Conservation (phyloP, 2,113 vertebrate species). For the Nipponia nippon region DNA sequence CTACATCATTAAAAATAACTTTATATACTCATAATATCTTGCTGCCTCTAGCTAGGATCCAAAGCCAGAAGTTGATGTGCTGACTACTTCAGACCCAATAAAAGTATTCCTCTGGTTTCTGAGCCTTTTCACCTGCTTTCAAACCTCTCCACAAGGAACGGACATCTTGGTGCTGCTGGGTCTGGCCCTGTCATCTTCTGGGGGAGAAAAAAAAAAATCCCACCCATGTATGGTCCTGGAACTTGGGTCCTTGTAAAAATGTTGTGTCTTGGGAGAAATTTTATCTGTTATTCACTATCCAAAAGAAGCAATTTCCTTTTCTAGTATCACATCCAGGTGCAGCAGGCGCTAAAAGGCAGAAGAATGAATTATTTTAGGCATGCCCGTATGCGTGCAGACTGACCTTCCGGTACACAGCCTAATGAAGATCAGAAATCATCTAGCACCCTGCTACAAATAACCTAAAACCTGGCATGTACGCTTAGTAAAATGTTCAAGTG, state of each 20-base stretch:
- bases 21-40: neutral
- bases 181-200: neutral
- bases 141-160: neutral
- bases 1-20: neutral
- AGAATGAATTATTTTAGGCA: neutral
- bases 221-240: neutral
- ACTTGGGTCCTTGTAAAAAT: neutral
- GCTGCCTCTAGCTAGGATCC: neutral
- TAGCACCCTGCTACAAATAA: neutral
- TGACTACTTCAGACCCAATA: neutral
- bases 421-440: slow-evolving; percentile 12
- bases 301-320: neutral
- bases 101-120: neutral
- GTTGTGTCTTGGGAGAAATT: neutral
- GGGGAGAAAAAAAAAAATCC: neutral
- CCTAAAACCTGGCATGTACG: neutral
- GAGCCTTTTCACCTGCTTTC: neutral
- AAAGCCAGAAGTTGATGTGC: neutral
- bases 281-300: neutral
- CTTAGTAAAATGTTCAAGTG: neutral
- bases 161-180: neutral
- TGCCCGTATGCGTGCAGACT: neutral
- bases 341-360: neutral
- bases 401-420: neutral
- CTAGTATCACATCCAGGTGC: neutral